phyloP scores from a whole-genome alignment of 35 echinoderm and acorn worm species.

The Hemicentrotus pulcherrimus region DNA sequence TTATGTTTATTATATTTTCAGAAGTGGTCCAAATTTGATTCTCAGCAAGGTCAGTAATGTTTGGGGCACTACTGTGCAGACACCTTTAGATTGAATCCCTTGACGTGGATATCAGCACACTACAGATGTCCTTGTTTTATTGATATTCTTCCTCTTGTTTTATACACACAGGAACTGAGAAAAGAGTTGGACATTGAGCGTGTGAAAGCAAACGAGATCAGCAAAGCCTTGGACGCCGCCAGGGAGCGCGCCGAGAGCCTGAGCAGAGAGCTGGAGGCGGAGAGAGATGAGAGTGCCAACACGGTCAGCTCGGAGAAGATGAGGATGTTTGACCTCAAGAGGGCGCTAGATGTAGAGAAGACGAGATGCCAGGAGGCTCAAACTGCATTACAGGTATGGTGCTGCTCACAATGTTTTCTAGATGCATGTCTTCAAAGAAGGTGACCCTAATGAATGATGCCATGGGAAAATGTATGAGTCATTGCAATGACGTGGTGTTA shows the following conservation, averaged over 20 bases:
- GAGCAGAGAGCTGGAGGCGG: constrained; percentile 73
- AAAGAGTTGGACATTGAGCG: constrained; percentile 71
- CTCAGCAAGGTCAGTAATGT: too few species aligned
- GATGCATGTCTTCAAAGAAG: too few species aligned
- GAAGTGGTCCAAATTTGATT: too few species aligned
- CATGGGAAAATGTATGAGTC: too few species aligned
- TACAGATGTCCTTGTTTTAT: not conserved
- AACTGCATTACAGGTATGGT: constrained; percentile 81
- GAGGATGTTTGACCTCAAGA: constrained; percentile 76
- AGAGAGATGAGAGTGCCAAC: constrained; percentile 55
- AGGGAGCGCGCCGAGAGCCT: constrained; percentile 50
- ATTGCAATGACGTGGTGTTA: too few species aligned
- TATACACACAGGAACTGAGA: constrained; percentile 68
- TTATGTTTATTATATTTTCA: too few species aligned
- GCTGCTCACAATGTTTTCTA: not conserved
- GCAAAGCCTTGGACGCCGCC: constrained; percentile 70
- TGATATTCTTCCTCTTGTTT: not conserved
- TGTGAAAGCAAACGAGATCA: constrained; percentile 54
- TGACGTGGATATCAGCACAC: too few species aligned
- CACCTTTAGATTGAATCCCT: too few species aligned
- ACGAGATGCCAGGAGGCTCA: constrained; percentile 85
- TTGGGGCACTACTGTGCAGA: too few species aligned
- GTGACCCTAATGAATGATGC: too few species aligned
- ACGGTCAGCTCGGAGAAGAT: constrained; percentile 69
- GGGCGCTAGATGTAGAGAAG: constrained; percentile 85